Conservation (phyloP, 2,797 vertebrate genomes). For the Anas georgica region DNA sequence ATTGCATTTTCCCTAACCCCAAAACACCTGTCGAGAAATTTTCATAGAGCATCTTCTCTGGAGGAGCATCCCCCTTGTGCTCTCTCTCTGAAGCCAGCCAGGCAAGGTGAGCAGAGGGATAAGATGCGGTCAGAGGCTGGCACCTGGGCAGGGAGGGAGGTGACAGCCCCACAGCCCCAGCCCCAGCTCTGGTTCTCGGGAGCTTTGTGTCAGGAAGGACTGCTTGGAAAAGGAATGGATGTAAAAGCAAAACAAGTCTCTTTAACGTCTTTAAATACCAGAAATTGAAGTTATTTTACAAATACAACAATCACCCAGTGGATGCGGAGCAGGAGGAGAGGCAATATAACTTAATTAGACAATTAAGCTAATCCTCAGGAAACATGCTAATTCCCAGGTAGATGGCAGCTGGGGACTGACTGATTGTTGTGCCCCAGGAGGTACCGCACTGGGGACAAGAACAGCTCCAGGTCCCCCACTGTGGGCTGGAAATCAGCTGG, state of each 20-base stretch:
- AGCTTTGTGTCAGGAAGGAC: background rate
- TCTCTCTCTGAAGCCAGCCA: background rate
- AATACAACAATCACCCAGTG: background rate
- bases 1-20: background rate
- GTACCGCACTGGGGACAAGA: background rate
- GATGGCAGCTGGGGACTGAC: background rate
- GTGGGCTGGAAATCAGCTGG: background rate
- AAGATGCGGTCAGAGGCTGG: background rate
- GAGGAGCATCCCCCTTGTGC: background rate
- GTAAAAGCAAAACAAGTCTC: background rate
- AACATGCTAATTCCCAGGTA: slow-evolving; percentile 39
- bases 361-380: slow-evolving; percentile 18
- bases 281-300: background rate
- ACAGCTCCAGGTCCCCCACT: background rate
- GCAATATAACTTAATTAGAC: background rate
- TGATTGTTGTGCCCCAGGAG: background rate
- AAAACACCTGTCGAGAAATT: background rate
- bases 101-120: background rate
- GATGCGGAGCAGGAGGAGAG: background rate
- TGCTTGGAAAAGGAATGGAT: background rate
- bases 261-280: background rate
- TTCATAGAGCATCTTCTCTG: background rate
- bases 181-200: background rate
- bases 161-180: background rate
- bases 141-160: background rate